Evolutionary conservation across 64 coral and sea anemone species (phyloP), one percentile per base, ranked within the genome.

Genomic region (Montipora cactus): DNA sequence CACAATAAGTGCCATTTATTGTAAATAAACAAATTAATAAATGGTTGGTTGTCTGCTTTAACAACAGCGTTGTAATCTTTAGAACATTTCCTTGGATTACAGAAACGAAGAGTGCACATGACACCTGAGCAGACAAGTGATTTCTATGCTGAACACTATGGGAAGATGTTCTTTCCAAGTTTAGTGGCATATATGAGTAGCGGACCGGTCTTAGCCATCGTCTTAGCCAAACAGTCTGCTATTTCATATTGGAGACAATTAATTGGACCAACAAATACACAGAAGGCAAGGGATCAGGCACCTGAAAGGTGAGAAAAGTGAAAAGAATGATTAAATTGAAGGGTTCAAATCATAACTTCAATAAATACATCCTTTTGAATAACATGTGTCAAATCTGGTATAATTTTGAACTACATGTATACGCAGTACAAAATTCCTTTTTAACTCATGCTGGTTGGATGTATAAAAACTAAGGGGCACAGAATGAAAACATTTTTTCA

Each of bases 81-180:
- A 50, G 79, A 8, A 11, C 53, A 55, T 71, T 46, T 5, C 21
- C 5, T 71, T 15, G 68, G 68, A 9, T 53, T 93, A 89, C 71
- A 99, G 98, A 99, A 96, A 90, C 94, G 98, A 81, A 68, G 92
- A 92, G 98, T 96, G 22, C 95, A 99, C 76, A 93, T 99, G 52
- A 99, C 98, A 16, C 98, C 98, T 16, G 98, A 99, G 57, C 98
- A 99, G 87, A 99, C 98, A 5, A 99, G 98, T 89, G 98, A 99
- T 87, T 99, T 99, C 79, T 99, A 99, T 80, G 98, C 98, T 77
- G 98, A 99, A 67, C 98, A 99, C 81, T 99, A 99, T 92, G 98
- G 98, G 16, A 99, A 99, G 55, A 99, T 99, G 95, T 99, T 99
- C 76, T 99, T 99, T 67, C 98, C 98, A 70, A 99, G 98, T 87